phyloP scores from a whole-genome alignment of 2,888 invertebrate genomes.

The Omphaloscelis lunosa region DNA sequence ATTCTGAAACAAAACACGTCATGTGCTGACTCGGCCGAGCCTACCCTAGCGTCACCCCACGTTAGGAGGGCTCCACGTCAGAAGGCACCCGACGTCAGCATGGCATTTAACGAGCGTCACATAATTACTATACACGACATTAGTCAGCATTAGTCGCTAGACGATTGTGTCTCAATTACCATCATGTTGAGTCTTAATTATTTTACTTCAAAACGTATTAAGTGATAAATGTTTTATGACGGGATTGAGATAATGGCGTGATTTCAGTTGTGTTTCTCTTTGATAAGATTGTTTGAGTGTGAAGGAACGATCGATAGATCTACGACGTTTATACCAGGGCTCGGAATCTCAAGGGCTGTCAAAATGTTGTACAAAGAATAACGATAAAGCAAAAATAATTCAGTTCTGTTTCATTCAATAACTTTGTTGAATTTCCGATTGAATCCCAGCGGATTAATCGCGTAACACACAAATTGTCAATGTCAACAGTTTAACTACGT shows the following conservation, averaged over 20 bases:
- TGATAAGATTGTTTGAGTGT: not conserved
- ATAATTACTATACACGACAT: constrained; percentile 71
- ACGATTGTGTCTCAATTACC: constrained; percentile 58
- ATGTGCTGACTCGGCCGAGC: constrained; percentile 48
- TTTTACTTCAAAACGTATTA: constrained; percentile 53
- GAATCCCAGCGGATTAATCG: too few relatives aligned
- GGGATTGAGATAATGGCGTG: constrained; percentile 35
- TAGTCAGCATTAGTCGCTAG: constrained; percentile 68
- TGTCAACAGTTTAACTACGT: too few relatives aligned
- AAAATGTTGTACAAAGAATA: too few relatives aligned
- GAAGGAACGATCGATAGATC: not conserved
- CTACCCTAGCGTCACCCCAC: constrained; percentile 37
- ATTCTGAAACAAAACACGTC: constrained; percentile 58
- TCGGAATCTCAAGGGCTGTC: too few relatives aligned
- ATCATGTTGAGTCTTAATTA: constrained; percentile 60
- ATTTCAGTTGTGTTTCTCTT: constrained; percentile 29
- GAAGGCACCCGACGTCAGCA: constrained; percentile 62
- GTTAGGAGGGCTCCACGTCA: constrained; percentile 52
- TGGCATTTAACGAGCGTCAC: constrained; percentile 67
- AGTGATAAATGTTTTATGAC: constrained; percentile 55
- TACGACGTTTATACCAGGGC: not conserved
- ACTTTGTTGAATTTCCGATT: too few relatives aligned
- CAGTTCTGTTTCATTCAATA: too few relatives aligned
- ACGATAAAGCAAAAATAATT: too few relatives aligned
- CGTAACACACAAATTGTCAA: too few relatives aligned